phyloP scores from a whole-genome alignment of 2,113 vertebrate genomes.

The Globicephala melas region DNA sequence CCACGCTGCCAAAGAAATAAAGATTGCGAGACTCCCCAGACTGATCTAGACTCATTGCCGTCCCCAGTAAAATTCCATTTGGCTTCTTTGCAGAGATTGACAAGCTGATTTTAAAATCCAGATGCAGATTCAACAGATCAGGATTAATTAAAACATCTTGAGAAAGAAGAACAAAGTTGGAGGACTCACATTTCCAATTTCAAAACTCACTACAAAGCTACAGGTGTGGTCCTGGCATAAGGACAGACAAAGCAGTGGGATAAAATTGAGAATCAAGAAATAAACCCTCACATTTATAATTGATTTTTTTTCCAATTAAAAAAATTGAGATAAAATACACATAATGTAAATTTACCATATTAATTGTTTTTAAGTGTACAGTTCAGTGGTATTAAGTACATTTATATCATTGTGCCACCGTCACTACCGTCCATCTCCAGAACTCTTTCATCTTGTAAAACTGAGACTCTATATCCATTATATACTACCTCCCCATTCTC shows the following conservation, averaged over 20 bases:
- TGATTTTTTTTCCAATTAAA: neutral
- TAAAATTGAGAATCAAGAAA: neutral
- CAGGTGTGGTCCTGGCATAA: neutral
- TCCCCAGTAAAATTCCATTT: neutral
- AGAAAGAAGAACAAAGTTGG: neutral
- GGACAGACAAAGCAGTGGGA: neutral
- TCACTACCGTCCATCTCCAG: neutral
- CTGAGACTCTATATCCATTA: neutral
- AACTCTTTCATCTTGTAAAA: neutral
- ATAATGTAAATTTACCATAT: neutral
- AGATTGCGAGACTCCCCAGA: too few species aligned
- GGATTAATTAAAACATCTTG: neutral
- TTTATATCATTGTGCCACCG: neutral
- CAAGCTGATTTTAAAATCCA: neutral
- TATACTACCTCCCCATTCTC: neutral
- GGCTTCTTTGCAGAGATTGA: neutral
- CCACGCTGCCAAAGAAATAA: too few species aligned
- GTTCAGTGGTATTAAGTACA: neutral
- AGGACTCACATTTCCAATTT: neutral
- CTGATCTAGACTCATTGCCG: neutral
- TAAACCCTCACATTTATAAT: neutral
- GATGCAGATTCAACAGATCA: neutral
- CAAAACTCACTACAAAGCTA: neutral
- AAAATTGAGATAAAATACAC: neutral
- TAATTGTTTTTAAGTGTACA: neutral